phyloP scores from a whole-genome alignment of 2,797 vertebrate species.

The Ptychadena robeensis region DNA sequence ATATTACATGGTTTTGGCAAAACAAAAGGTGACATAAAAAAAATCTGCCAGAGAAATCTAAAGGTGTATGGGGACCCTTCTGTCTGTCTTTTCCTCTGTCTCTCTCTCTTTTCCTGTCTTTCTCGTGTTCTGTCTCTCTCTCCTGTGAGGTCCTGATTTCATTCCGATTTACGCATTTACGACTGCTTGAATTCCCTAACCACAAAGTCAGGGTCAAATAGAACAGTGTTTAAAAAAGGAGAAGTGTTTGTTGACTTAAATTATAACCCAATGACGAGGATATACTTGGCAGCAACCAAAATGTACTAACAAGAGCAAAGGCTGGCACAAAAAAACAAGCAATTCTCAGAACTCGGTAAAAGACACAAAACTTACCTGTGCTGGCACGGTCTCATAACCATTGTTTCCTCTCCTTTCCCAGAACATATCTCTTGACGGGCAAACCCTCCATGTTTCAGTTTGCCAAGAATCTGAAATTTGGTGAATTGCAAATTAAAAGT shows the following conservation, averaged over 20 bases:
- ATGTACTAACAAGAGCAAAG: neutral
- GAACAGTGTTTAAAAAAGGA: neutral
- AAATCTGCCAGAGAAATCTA: too few species aligned
- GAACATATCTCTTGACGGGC: neutral
- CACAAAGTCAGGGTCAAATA: slow-evolving; percentile 25
- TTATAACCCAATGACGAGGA: slow-evolving; percentile 1
- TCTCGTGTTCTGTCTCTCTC: too few species aligned
- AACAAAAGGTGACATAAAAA: too few species aligned
- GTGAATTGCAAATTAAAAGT: too few species aligned
- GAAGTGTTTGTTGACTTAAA: slow-evolving; percentile 38
- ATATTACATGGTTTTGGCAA: too few species aligned
- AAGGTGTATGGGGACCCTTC: too few species aligned
- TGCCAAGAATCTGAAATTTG: too few species aligned
- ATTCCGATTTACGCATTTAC: slow-evolving; percentile 28
- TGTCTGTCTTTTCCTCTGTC: too few species aligned
- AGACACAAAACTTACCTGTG: neutral
- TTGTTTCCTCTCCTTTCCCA: neutral
- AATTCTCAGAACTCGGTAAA: neutral
- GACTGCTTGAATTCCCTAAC: slow-evolving; percentile 7
- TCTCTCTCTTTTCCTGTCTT: too few species aligned
- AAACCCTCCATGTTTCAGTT: too few species aligned
- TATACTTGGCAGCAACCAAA: neutral
- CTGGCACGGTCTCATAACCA: neutral
- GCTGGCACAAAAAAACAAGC: neutral
- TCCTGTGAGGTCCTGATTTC: slow-evolving; percentile 20